Base-by-base conservation (phyloP, 1,140 invertebrate species). In the Sarcophaga peregrina region DNA sequence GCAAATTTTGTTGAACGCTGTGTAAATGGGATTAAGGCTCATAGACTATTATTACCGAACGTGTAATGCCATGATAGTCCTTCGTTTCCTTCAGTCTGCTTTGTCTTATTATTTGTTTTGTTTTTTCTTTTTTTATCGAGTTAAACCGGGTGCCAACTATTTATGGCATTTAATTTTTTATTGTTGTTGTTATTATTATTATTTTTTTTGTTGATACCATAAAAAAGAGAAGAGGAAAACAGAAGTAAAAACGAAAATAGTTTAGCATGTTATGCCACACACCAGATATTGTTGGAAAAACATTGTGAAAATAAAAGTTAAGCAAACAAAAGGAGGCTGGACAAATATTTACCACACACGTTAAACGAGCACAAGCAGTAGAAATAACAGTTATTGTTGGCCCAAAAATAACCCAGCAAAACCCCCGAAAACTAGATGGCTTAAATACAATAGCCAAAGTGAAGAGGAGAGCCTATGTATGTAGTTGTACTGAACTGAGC, bases 301-400 rank as follows among this genome's bases (percentile, higher is more conserved):
- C 46, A 76, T n/a, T n/a, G 17, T 46, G 8, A 58, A 58, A 2
- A 76, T 15, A n/a, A 25, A 78, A 78, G 17, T 78, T 52, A 78
- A 78, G 50, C 75, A 78, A 78, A 78, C 75, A 78, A 68, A 68
- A 9, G 46, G 58, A 62, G 74, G 74, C 45, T 25, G 74, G 20
- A 48, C 46, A 9, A 76, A 47, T 47, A 76, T 47, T 76, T 76
- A 76, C 15, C 74, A 76, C 74, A 76, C 74, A 76, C 74, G 74
- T 76, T 48, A 17, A 76, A 76, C 11, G n/a, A 20, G 75, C 6
- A 72, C 62, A 78, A 78, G 7, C 75, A 25, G 37, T 20, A 20
- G 15, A 78, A 78, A 45, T 48, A 78, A 17, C 4, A 52, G 3
- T 47, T 50, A 50, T 78, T 78, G 75, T 78, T 78, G 75, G 75